A percentile compares a stretch with the other conserved stretches of the same genome.
These are phyloP conservation scores for Talpa occidentalis DNA, from an alignment of 2,113 vertebrate species.

Conservation along the genomic window DNA sequence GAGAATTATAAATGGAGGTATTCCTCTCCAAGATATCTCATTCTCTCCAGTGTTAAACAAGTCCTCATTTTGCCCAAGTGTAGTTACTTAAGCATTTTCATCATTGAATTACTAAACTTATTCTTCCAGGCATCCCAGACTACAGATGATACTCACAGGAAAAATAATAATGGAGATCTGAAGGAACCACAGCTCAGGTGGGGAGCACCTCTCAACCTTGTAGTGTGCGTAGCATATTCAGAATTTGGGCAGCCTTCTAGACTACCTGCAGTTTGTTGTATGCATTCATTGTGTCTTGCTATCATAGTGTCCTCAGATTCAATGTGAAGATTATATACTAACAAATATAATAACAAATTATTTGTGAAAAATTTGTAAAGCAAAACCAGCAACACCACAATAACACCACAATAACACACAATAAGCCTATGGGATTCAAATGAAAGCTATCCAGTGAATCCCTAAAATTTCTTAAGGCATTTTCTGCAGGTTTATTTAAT, in stretches of 20 bases:
- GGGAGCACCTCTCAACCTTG: background rate
- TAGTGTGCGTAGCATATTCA: accelerated
- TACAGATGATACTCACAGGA: conserved; percentile 82
- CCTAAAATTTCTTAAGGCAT: background rate
- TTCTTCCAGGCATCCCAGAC: conserved; percentile 85
- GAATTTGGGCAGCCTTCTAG: background rate
- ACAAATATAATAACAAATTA: background rate
- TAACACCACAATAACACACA: background rate
- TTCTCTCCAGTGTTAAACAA: background rate
- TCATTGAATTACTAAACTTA: background rate
- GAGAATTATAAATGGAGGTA: background rate
- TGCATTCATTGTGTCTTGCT: background rate
- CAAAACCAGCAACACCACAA: background rate
- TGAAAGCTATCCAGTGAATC: background rate
- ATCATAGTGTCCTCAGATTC: background rate
- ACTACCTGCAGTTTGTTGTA: background rate
- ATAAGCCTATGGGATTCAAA: background rate
- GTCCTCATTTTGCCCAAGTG: background rate
- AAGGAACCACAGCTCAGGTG: conserved; percentile 92
- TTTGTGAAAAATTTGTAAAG: background rate
- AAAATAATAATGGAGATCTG: conserved; percentile 85
- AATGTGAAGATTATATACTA: background rate
- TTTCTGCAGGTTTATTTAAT: background rate
- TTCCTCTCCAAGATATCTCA: background rate
- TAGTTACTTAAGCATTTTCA: background rate